Evolutionary conservation across 92 coral and sea anemone species (phyloP), one percentile per base, ranked within the genome.

Genomic region (Epizoanthus illoricatus): DNA sequence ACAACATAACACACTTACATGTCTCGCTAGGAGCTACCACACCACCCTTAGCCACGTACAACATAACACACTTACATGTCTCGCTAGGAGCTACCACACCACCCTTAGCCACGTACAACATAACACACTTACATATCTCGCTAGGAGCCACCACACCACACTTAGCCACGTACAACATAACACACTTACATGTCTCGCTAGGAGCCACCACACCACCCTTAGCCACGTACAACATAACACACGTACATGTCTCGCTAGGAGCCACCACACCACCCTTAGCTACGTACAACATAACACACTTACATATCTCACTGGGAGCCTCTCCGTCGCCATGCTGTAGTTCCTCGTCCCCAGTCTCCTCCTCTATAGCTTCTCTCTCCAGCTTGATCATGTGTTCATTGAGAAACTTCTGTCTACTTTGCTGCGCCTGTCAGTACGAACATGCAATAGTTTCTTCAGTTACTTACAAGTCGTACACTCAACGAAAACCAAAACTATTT

Each of bases 391-490:
- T 89, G 83, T 93, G 90, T 75, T 93, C 97, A 79, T 91, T 93
- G 65, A 96, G 88, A 85, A 94, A 96, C 88, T 93, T 96, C 78
- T 90, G 98, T 20, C 99, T 97, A 74, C 99, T 96, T 78, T 93
- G 95, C 13, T 88, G 93, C 17, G 99, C 99, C 99, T 96, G 80
- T 0, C 17, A 39, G 18, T 40, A 40, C 10, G 62, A 24, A 60
- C 39, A 45, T 40, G 16, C 8, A 36, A 41, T n/a, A 15, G 57
- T 62, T 52, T 20, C 56, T 3, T 20, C 49, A 43, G 49, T 49
- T 49, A 8, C 13, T 65, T 65, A 21, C 18, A 65, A 9, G 2
- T 21, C 10, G 10, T 65, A 11, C 28, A 65, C 28, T 21, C 12
- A 64, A 64, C 23, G 11, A 64, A 43, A 43, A 43, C 8, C 49